Evolutionary conservation across 2,113 vertebrate species (phyloP).

Genomic region (Phrynosoma platyrhinos): DNA sequence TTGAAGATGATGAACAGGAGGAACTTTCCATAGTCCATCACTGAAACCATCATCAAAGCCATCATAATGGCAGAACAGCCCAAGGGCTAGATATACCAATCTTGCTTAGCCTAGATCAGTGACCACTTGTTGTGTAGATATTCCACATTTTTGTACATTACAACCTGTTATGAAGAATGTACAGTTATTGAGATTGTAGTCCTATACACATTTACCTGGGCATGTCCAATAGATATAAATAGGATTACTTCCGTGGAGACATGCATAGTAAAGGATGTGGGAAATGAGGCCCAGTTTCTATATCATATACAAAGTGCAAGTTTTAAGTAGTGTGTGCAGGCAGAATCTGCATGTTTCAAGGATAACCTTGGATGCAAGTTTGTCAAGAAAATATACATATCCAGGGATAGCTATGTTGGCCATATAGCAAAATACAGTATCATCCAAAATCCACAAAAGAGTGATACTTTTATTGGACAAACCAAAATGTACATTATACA

Average conservation of each 20-base stretch:
- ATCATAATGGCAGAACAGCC: not conserved
- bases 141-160: not conserved
- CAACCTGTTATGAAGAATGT: not conserved
- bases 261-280: not conserved
- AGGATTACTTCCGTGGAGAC: not conserved
- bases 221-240: not conserved
- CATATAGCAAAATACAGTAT: too few species aligned
- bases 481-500: too few species aligned
- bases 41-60: not conserved
- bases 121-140: not conserved
- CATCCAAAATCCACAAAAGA: too few species aligned
- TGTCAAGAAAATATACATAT: not conserved
- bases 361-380: not conserved
- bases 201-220: not conserved
- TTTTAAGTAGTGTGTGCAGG: not conserved
- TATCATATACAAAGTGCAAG: not conserved
- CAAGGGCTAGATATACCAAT: not conserved
- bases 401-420: too few species aligned
- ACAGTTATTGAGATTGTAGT: not conserved
- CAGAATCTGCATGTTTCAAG: not conserved
- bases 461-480: too few species aligned
- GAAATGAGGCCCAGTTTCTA: not conserved
- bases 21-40: not conserved
- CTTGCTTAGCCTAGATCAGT: not conserved
- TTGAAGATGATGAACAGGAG: not conserved